Conservation (phyloP, 2,797 vertebrate genomes). For the Acestrorhynchus altus region DNA sequence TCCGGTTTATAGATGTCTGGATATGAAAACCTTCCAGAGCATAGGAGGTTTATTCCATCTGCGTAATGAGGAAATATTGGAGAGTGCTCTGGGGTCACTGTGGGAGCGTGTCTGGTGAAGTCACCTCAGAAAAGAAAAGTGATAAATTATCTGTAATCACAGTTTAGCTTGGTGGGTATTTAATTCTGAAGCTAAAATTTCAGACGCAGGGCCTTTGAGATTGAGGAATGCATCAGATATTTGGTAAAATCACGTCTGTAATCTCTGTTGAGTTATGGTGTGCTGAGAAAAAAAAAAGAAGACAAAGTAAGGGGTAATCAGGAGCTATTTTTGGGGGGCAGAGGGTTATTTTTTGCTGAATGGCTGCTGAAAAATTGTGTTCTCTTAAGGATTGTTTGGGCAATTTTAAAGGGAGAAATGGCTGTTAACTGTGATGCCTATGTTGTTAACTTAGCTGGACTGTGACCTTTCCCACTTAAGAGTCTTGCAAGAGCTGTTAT, state of each 20-base stretch:
- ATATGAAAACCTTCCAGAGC: constrained; percentile 69
- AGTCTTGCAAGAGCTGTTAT: constrained; percentile 25
- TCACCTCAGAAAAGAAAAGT: constrained; percentile 80
- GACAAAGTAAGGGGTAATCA: not conserved
- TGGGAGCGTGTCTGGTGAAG: constrained; percentile 69
- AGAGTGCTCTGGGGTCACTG: constrained; percentile 72
- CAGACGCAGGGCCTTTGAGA: constrained; percentile 72
- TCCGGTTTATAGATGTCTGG: constrained; percentile 54
- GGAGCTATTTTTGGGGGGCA: not conserved
- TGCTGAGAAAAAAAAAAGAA: not conserved
- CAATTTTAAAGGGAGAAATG: constrained; percentile 40
- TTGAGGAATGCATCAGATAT: constrained; percentile 74
- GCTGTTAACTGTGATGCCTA: constrained; percentile 57
- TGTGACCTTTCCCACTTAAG: constrained; percentile 57
- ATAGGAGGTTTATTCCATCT: constrained; percentile 67
- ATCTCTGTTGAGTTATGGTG: constrained; percentile 61
- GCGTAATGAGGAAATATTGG: constrained; percentile 77
- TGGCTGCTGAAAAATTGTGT: not conserved
- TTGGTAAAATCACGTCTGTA: constrained; percentile 62
- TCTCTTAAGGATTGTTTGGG: constrained; percentile 16
- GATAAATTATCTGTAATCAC: constrained; percentile 77
- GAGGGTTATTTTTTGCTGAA: not conserved
- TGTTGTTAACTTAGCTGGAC: constrained; percentile 56
- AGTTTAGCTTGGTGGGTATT: constrained; percentile 50
- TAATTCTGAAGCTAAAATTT: constrained; percentile 66